phyloP scores from a whole-genome alignment of 2,888 invertebrate genomes.

The Sturmia bella region DNA sequence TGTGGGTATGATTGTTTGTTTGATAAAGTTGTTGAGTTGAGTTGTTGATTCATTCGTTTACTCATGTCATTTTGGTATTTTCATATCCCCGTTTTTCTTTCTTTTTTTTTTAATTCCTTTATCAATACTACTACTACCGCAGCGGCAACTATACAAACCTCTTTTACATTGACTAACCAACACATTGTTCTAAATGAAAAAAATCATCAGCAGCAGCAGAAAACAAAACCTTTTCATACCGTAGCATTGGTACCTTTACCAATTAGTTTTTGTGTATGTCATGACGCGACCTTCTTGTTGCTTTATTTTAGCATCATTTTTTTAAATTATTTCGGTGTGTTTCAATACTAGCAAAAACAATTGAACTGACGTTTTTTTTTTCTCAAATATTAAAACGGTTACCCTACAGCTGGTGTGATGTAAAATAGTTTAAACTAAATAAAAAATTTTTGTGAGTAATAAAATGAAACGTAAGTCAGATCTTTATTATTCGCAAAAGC shows the following conservation, averaged over 20 bases:
- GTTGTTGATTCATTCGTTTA: conserved; percentile 69
- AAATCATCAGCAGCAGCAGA: background rate
- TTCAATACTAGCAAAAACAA: conserved; percentile 54
- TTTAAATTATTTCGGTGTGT: conserved; percentile 59
- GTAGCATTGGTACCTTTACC: conserved; percentile 43
- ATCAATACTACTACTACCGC: conserved; percentile 12
- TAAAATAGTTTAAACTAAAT: too few relatives aligned
- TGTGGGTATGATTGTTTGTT: conserved; percentile 55
- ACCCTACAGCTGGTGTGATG: conserved; percentile 1
- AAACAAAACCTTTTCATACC: conserved; percentile 49
- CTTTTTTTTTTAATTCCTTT: background rate
- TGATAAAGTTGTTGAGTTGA: conserved; percentile 69
- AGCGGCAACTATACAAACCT: conserved; percentile 1
- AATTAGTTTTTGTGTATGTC: conserved; percentile 64
- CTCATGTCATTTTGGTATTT: conserved; percentile 69
- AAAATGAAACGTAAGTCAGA: too few relatives aligned
- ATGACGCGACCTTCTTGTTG: conserved; percentile 65
- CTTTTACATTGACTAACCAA: conserved; percentile 24
- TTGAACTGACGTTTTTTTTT: conserved; percentile 27
- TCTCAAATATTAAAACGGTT: background rate
- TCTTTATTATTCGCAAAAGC: too few relatives aligned
- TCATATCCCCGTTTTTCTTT: conserved; percentile 61
- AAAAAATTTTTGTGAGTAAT: too few relatives aligned
- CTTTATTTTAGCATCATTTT: conserved; percentile 63
- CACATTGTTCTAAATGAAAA: conserved; percentile 3